Evolutionary conservation across 2,797 vertebrate genomes (phyloP), one percentile per base, ranked within the genome.

Genomic region (Ctenosaura bakeri): DNA sequence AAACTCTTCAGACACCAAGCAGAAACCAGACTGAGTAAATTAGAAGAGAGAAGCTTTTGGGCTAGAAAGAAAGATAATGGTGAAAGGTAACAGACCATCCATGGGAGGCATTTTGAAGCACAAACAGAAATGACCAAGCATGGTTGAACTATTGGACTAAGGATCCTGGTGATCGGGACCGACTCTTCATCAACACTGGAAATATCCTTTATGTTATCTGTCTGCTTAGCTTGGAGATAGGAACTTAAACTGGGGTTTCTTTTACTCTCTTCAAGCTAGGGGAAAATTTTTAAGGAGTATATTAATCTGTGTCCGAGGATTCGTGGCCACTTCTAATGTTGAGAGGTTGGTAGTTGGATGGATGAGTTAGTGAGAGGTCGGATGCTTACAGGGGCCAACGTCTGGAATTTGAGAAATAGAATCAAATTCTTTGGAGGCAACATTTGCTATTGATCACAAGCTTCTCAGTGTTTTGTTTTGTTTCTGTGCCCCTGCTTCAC

Each of bases 191-290:
- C 0, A 8, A 14, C 50, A 46, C 84, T 6, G 56, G 59, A 56
- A 71, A 89, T 92, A 93, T 92, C 94, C 92, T 95, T 94, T 91
- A 50, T 82, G 42, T 22, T 56, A 42, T 18, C 0, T 56, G 56
- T 62, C 46, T 50, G n/a, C 66, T 26, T 78, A 1, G 0, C 29
- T 80, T 59, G 66, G 54, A 71, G 78, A 54, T 0, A 0, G 35
- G 35, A 54, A 50, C 42, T 22, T n/a, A 78, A 50, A 24, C 12
- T 32, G 26, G 20, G 66, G 13, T 69, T 69, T 69, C 66, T 69
- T 69, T 69, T 69, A 69, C 29, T 69, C 9, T 13, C 66, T 69
- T 32, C 66, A 29, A 32, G 26, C 2, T 9, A 69, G 66, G 29
- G 29, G 29, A 69, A 69, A 46, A 69, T 32, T 69, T 69, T 10